phyloP scores from a whole-genome alignment of 2,888 invertebrate species.

The Papilio gigon region DNA sequence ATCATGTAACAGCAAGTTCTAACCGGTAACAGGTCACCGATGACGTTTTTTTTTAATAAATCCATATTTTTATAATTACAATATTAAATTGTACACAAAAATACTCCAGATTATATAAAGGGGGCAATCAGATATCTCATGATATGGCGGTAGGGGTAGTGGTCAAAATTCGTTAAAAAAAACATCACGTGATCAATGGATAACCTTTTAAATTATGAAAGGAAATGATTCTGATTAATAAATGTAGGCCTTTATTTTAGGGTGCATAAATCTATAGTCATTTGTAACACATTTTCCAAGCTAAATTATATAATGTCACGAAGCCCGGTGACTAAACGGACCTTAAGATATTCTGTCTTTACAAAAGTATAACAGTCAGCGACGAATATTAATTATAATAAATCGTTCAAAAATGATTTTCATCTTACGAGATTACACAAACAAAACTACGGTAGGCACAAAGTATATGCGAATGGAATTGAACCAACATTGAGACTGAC shows the following conservation, averaged over 20 bases:
- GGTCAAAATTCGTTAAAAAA: no score
- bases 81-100: no score
- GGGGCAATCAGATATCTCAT: no score
- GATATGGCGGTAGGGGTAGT: no score
- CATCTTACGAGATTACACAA: conserved; percentile 36
- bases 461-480: conserved; percentile 27
- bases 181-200: no score
- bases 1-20: no score
- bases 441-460: conserved; percentile 33
- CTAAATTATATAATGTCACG: conserved; percentile 16
- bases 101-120: no score
- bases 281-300: neutral
- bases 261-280: neutral
- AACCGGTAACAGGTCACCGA: no score
- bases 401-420: conserved; percentile 29
- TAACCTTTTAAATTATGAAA: neutral
- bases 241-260: conserved; percentile 3
- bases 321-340: conserved; percentile 17
- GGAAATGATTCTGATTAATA: neutral
- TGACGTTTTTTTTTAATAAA: no score
- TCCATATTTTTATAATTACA: no score
- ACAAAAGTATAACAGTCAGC: conserved; percentile 13
- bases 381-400: conserved; percentile 28
- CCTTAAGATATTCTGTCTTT: neutral
- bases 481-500: conserved; percentile 17